Base-by-base conservation (phyloP, 2,797 vertebrate species). In the Poecilia wingei region DNA sequence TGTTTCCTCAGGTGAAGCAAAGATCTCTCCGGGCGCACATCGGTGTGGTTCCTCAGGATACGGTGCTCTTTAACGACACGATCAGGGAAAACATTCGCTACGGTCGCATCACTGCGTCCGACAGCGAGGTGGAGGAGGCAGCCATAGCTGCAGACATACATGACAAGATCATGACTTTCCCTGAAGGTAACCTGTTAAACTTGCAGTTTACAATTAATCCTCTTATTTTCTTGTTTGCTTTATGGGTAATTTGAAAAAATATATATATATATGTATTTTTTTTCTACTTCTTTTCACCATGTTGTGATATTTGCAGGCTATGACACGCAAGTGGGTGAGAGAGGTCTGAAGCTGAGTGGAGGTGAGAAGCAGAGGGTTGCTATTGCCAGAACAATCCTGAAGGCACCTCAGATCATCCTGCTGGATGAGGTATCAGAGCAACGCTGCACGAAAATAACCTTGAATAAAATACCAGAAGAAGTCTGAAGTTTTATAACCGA, bases 331-430 rank as follows among this genome's bases (percentile, higher is more conserved):
- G 98, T 99, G 8, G 98, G 98, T 0, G 98, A 99, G 87, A 93
- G 98, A 51, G 98, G 98, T 0, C 95, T 99, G 91, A 99, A 98
- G 95, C 94, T 99, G 88, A 99, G 98, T 0, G 98, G 98, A 6
- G 98, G 98, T 20, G 98, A 99, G 94, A 99, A 99, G 90, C 98
- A 99, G 89, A 96, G 98, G 0, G 97, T 99, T 0, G 98, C 98
- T 83, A 99, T 99, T 0, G 98, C 98, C 47, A 96, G 98, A 68
- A 98, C 98, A 9, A 97, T 99, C 89, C 97, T 99, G 80, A 99
- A 99, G 90, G 96, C 95, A 0, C 98, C 98, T 0, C 93, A 92
- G 92, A 97, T 99, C 88, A 95, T 99, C 79, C 95, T 99, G 70
- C 94, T 99, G 79, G 98, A 99, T 13, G 98, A 99, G 97, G 98